Evolutionary conservation across 2,113 vertebrate genomes (phyloP), one percentile per base, ranked within the genome.

Genomic region (Symphodus melops): DNA sequence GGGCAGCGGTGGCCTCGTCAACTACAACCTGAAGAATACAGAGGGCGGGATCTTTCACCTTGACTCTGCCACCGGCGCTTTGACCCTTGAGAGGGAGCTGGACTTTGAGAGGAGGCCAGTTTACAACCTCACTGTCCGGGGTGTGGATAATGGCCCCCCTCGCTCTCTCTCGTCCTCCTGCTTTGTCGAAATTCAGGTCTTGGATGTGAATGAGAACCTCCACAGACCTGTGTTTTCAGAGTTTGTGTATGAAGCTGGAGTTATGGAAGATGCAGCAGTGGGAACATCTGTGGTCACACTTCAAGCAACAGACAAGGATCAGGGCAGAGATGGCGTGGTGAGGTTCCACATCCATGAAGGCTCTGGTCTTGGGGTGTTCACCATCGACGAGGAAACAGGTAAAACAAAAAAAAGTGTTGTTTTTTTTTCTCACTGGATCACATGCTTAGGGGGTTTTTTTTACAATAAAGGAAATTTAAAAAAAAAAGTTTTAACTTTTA

Each of bases 121-220:
- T 12, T 99, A 97, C 86, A 99, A 98, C 83, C 91, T 99, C 55
- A 97, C 96, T 0, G 87, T 98, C 59, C 95, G 95, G 68, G 96
- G 94, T 8, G 96, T 96, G 1, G 98, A 99, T 13, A 72, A 94
- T 0, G 97, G 97, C 54, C 92, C 87, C 51, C 96, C 97, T 20
- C 91, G 94, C 49, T 94, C 96, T 66, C 95, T 92, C 46, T 96
- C 96, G 8, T 96, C 96, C 1, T 95, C 96, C 53, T 98, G 98
- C 79, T 95, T 95, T 1, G 82, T 98, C 69, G 95, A 97, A 88
- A 94, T 99, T 37, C 94, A 93, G 42, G 92, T 99, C 66, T 83
- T 97, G 82, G 98, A 99, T 51, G 93, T 99, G 60, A 98, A 98
- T 16, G 98, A 99, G 91, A 99, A 99, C 79, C 91, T 98, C 68